phyloP scores from a whole-genome alignment of 1,140 invertebrate genomes.

The Scaptomyza hsui region DNA sequence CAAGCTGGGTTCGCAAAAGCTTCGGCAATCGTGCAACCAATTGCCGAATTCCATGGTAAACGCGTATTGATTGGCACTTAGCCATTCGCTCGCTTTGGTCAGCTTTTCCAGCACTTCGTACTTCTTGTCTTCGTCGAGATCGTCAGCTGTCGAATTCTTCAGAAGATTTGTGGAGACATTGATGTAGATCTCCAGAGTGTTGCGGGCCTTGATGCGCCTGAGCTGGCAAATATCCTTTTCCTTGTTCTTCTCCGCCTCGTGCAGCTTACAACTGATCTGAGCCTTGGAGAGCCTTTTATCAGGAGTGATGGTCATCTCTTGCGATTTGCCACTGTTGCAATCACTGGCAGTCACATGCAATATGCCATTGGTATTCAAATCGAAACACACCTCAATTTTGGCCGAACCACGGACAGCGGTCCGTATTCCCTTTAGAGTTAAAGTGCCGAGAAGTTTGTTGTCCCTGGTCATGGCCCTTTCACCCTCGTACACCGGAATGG shows the following conservation, averaged over 20 bases:
- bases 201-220: slow-evolving; percentile 89
- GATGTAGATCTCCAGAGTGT: slow-evolving; percentile 93
- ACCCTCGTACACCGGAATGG: slow-evolving; percentile 90
- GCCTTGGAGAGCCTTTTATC: slow-evolving; percentile 96
- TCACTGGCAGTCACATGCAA: slow-evolving; percentile 92
- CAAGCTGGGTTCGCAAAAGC: slow-evolving; percentile 90
- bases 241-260: slow-evolving; percentile 90
- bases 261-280: slow-evolving; percentile 96
- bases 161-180: slow-evolving; percentile 93
- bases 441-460: slow-evolving; percentile 92
- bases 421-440: slow-evolving; percentile 90
- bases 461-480: slow-evolving; percentile 91
- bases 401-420: slow-evolving; percentile 86
- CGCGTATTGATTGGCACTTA: slow-evolving; percentile 86
- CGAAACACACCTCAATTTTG: slow-evolving; percentile 89
- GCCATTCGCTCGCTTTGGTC: slow-evolving; percentile 85
- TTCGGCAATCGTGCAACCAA: slow-evolving; percentile 89
- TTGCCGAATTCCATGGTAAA: slow-evolving; percentile 92
- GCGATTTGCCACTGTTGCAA: slow-evolving; percentile 89
- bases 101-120: slow-evolving; percentile 86
- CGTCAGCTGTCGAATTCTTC: slow-evolving; percentile 87
- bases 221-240: slow-evolving; percentile 88
- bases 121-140: slow-evolving; percentile 87
- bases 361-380: slow-evolving; percentile 92
- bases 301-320: slow-evolving; percentile 94